Evolutionary conservation across 2,888 invertebrate species (phyloP), one percentile per base, ranked within the genome.

Genomic region (Silvanus unidentatus): DNA sequence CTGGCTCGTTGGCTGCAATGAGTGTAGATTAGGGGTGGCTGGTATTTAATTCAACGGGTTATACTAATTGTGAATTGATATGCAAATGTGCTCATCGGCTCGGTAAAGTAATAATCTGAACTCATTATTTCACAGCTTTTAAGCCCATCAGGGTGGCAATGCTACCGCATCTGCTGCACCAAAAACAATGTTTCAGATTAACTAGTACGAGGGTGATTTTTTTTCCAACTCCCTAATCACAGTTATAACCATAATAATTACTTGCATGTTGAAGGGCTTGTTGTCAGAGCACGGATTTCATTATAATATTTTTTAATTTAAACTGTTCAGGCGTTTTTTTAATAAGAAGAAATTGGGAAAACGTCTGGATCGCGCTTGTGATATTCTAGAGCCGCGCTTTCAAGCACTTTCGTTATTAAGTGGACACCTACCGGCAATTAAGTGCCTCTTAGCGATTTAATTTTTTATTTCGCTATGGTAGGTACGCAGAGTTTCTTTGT

Each of bases 51-150:
- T 56, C 55, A 64, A 62, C 63, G 63, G 69, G 65, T 64, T 66
- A 66, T 60, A 59, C 66, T 71, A 71, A 71, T 71, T 71, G 69
- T 70, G 65, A 66, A 71, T 71, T 71, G 67, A 71, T 69, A 71
- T 71, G 71, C 67, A 71, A 70, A 71, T 71, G 59, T 61, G 66
- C 57, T 64, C 67, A 68, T 66, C 65, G 65, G 64, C 54, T 64
- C 59, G 67, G 65, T 64, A 67, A 67, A 66, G 66, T 66, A 67
- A 64, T 70, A 70, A 69, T 70, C 69, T 67, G 65, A 60, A 65
- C 64, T 67, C 66, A 69, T 70, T 70, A 70, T 69, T 70, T 68
- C 65, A 69, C 69, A 68, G 69, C 66, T 67, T 69, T 70, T 66
- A 64, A 66, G 62, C 63, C 64, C 63, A 60, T 63, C 62, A 55